These are phyloP conservation scores for Glossophaga mutica DNA, from an alignment of 2,797 vertebrate genomes.

Conservation along the genomic window DNA sequence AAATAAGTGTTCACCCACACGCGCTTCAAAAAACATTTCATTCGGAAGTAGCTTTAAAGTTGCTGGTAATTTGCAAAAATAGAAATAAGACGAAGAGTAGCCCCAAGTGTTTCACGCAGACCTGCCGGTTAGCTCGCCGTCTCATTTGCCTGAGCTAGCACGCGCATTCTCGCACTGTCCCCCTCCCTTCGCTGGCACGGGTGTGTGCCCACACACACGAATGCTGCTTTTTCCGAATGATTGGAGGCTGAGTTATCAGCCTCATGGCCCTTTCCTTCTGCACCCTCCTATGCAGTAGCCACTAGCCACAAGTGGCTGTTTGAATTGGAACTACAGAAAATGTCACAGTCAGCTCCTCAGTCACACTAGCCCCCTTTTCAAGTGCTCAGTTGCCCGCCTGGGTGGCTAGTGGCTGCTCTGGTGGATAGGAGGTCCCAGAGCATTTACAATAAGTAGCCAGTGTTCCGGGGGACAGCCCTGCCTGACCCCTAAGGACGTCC, in stretches of 20 bases:
- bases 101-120: neutral
- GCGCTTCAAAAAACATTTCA: neutral
- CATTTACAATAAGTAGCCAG: accelerated
- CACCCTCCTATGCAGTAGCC: neutral
- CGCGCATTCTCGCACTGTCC: accelerated
- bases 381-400: neutral
- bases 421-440: neutral
- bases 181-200: neutral
- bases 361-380: neutral
- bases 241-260: neutral
- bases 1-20: neutral
- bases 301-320: neutral
- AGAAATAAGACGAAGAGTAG: neutral
- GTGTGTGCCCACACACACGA: accelerated
- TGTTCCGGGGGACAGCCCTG: neutral
- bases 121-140: neutral
- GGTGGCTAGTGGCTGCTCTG: neutral
- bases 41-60: conserved; percentile 11
- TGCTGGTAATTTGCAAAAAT: neutral
- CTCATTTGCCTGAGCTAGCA: neutral
- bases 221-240: neutral
- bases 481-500: accelerated
- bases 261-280: neutral
- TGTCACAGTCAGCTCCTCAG: neutral
- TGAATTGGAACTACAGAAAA: neutral